phyloP scores from a whole-genome alignment of 2,113 vertebrate genomes.

The Nothobranchius furzeri region DNA sequence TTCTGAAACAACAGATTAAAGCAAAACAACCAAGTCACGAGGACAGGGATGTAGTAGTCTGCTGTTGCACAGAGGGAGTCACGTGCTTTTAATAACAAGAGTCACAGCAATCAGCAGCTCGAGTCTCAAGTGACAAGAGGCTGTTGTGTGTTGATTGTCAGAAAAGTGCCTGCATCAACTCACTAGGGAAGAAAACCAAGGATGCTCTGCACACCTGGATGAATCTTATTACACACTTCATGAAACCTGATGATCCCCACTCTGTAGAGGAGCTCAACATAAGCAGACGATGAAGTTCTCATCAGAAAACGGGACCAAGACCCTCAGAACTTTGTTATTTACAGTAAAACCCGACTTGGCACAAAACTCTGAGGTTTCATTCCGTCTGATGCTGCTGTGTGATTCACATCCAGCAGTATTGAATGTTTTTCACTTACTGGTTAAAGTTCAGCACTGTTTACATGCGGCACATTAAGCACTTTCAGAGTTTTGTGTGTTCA shows the following conservation, averaged over 20 bases:
- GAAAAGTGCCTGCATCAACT: conserved; percentile 33
- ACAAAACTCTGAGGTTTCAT: not conserved
- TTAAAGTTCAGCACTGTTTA: conserved; percentile 8
- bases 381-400: not conserved
- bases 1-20: not conserved
- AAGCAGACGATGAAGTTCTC: not conserved
- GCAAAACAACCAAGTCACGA: conserved; percentile 3
- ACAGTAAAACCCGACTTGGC: not conserved
- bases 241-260: conserved; percentile 2
- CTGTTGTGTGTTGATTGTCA: conserved; percentile 36
- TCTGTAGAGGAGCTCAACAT: not conserved
- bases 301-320: not conserved
- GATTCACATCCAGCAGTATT: not conserved
- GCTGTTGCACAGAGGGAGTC: conserved; percentile 7
- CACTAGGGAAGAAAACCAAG: conserved; percentile 24
- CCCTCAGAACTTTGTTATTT: not conserved
- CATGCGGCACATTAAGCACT: not conserved
- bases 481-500: not conserved
- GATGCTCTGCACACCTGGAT: conserved; percentile 30
- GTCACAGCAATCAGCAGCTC: conserved; percentile 29
- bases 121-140: conserved; percentile 41
- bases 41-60: not conserved
- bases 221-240: conserved; percentile 35
- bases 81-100: conserved; percentile 43
- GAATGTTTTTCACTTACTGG: not conserved